Base-by-base conservation (phyloP, 2,113 vertebrate genomes). In the Centropristis striata region DNA sequence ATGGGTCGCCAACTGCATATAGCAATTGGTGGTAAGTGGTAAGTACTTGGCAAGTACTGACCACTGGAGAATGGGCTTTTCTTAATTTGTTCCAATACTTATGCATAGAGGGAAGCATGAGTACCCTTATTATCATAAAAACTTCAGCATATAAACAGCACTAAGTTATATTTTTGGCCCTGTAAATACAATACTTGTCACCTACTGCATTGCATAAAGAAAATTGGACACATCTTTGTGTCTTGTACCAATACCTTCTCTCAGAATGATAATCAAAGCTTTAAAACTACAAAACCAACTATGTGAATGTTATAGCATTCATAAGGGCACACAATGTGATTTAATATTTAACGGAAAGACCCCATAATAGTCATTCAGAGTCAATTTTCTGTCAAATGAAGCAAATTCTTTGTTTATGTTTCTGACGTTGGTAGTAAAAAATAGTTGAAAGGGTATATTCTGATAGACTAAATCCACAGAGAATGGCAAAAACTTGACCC, bases 31-130 rank as follows among this genome's bases (percentile, higher is more conserved):
- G 69, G 41, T 72, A 69, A 66, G 46, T 64, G n/a, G 51, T 36
- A 53, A 78, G 65, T 67, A 75, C 73, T 75, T 80, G 68, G 75
- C 55, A 78, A 66, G 47, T 75, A 67, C 36, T 83, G 67, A 73
- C 47, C 47, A 61, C 10, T 57, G 25, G 41, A 14, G 68, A 39
- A 42, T 44, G 50, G 7, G 11, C 32, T 47, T 47, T 47, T 68
- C 47, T 78, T 80, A 37, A 80, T 59, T 60, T 65, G 42, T 39
- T 80, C 54, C 11, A 54, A 49, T 49, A 57, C 25, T 27, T 21
- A 14, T 50, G 16, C 61, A 46, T 63, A 70, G 42, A 37, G 37
- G 42, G 37, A 25, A 46, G 32, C 32, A 2, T 3, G 53, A 44
- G 41, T 2, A 13, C 11, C 61, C 51, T 66, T 42, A 46, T 23